Evolutionary conservation across 2,797 vertebrate genomes (phyloP).

Genomic region (Euphonia xanthogaster): DNA sequence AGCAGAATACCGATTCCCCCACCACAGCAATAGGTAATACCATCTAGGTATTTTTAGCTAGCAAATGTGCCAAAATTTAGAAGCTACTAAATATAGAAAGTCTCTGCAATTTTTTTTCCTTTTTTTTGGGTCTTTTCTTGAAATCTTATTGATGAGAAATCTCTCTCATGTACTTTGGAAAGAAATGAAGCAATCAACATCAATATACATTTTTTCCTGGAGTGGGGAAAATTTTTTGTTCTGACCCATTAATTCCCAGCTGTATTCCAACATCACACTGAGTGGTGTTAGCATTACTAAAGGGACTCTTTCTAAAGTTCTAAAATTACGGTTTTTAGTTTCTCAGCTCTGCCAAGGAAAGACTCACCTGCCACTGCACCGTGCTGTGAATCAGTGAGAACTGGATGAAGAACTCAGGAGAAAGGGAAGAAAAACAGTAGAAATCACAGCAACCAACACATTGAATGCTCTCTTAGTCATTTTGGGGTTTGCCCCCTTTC

Average conservation of each 20-base stretch:
- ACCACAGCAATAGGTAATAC: slow-evolving; percentile 2
- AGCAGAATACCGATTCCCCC: not conserved
- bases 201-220: slow-evolving; percentile 4
- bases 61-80: slow-evolving; percentile 50
- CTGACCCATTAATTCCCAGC: slow-evolving; percentile 42
- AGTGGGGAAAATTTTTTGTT: not conserved
- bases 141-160: slow-evolving; percentile 35
- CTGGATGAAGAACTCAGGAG: not conserved
- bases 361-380: not conserved
- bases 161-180: slow-evolving; percentile 15
- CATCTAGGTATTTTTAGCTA: slow-evolving; percentile 68
- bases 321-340: not conserved
- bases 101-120: not conserved
- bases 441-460: not conserved
- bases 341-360: not conserved
- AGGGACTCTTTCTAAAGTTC: not conserved
- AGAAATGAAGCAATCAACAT: slow-evolving; percentile 59
- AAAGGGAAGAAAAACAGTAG: not conserved
- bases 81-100: slow-evolving; percentile 61
- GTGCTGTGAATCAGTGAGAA: not conserved
- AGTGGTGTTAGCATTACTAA: not conserved
- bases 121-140: not conserved
- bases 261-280: slow-evolving; percentile 17
- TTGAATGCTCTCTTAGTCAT: not conserved
- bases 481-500: not conserved